Base-by-base conservation (phyloP, 1,140 invertebrate species). In the Philotrypesis tridentata region DNA sequence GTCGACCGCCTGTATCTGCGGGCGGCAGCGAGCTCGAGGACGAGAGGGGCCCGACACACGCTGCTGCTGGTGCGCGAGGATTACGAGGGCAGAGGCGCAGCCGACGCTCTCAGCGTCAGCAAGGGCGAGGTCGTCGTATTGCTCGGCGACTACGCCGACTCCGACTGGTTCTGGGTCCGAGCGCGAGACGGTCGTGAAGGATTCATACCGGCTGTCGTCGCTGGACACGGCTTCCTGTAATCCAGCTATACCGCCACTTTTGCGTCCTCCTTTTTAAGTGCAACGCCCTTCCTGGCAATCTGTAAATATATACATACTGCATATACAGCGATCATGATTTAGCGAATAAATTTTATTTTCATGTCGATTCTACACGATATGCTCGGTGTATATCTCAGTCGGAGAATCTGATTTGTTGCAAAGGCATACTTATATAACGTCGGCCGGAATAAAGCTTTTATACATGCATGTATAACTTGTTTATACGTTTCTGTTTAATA, bases 71-170 rank as follows among this genome's bases (percentile, higher is more conserved):
- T 96, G 63, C 93, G 93, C 55, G 92, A 92, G 86, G 94, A 96
- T 89, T 96, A 94, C 63, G 88, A 91, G 43, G 92, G 92, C 14
- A 92, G 89, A 79, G 91, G 92, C 31, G 90, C 89, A 74, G 83
- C 87, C 5, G 89, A 92, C 33, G 94, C 94, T n/a, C 90, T 96
- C 33, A 92, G 92, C 43, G 95, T 96, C 14, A 88, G 90, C 60
- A 94, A 95, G 86, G 95, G 95, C 6, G 95, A 96, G 84, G 95
- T 96, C 11, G 95, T 96, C 1, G 93, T 93, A 40, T 88, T 96
- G 60, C 89, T 96, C 0, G 91, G 91, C 80, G 77, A 79, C 9
- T 90, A 90, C 7, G 60, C 65, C 8, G 21, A 60, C 8, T 12
- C 70, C 27, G 90, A 91, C 11, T 96, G 95, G 95, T 96, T 96